Conservation (phyloP, 2,797 vertebrate genomes). For the Alectoris magna region DNA sequence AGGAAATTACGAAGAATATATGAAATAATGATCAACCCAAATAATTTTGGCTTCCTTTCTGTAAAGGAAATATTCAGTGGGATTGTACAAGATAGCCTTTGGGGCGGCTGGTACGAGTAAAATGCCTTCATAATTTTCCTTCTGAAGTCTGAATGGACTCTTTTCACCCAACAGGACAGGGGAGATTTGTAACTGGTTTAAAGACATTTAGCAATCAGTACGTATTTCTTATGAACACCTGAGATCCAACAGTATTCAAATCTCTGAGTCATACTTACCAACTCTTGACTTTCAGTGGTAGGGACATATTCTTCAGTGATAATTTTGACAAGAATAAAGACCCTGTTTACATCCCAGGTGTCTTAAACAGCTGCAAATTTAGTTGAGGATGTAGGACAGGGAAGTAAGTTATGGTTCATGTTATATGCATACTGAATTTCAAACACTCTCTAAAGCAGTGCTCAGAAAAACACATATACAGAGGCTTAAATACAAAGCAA, state of each 20-base stretch:
- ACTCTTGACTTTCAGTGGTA: neutral
- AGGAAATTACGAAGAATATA: neutral
- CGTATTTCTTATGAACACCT: neutral
- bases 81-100: neutral
- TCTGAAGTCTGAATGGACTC: neutral
- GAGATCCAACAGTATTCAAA: neutral
- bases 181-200: neutral
- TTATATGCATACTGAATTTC: neutral
- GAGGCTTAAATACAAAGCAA: neutral
- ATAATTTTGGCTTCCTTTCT: neutral
- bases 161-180: neutral
- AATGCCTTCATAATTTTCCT: neutral
- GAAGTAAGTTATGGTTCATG: neutral
- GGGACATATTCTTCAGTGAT: neutral
- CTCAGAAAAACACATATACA: neutral
- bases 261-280: neutral
- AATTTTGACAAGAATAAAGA: neutral
- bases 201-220: neutral
- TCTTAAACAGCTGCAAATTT: slow-evolving; percentile 6
- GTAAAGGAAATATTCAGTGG: neutral
- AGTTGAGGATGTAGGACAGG: neutral
- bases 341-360: neutral
- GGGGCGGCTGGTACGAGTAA: neutral
- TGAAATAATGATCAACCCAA: neutral
- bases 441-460: slow-evolving; percentile 31